A percentile compares a stretch with the other conserved stretches of the same genome.
Conservation (phyloP, 2,113 vertebrate species). For the Desmodus rotundus region DNA sequence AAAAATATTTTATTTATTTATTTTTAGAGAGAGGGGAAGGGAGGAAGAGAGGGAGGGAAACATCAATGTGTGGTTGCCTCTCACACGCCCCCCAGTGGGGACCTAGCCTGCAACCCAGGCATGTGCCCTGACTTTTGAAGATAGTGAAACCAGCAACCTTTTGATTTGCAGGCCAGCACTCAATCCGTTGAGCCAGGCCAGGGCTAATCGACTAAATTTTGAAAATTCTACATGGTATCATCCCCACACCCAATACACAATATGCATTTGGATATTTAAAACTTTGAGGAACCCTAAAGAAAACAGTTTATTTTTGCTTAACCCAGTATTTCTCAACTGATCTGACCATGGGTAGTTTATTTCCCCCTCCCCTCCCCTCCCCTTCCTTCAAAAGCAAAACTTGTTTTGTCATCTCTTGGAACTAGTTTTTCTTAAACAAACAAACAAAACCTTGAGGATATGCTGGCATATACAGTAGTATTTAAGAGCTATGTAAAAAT, state of each 20-base stretch:
- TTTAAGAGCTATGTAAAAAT: constrained; percentile 8
- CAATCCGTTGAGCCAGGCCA: no score
- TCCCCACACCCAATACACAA: background rate
- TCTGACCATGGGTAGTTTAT: background rate
- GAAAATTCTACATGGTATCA: background rate
- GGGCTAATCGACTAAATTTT: background rate
- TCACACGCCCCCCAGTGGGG: no score
- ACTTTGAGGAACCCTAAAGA: background rate
- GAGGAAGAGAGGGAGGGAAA: no score
- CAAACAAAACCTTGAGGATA: background rate
- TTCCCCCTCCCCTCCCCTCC: background rate
- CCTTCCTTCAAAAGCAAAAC: background rate
- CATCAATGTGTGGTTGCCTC: no score
- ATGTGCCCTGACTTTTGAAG: no score
- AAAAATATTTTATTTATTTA: no score
- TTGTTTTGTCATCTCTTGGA: background rate
- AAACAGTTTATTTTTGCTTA: constrained; percentile 21
- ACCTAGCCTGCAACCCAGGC: no score
- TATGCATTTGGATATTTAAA: background rate
- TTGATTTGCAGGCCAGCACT: no score
- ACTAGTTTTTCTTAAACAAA: background rate
- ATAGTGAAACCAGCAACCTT: no score
- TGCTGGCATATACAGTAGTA: background rate
- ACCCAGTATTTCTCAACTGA: background rate
- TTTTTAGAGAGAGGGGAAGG: no score